Evolutionary conservation across 2,113 vertebrate species (phyloP).

Genomic region (Antennarius striatus): DNA sequence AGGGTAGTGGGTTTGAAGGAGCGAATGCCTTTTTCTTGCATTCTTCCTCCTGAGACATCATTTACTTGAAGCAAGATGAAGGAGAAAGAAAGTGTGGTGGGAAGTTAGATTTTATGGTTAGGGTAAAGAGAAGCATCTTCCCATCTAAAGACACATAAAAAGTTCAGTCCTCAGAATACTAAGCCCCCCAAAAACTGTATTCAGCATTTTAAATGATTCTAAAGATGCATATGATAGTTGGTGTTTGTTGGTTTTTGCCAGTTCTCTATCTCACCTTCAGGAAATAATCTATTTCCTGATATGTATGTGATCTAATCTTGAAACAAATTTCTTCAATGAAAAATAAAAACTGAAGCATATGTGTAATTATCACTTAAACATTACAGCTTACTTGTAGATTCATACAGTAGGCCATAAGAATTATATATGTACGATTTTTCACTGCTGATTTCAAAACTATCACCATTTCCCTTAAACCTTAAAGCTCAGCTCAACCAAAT

Average conservation of each 20-base stretch:
- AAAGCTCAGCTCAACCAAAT: slow-evolving; percentile 53
- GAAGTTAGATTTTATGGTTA: slow-evolving; percentile 13
- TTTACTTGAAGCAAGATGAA: slow-evolving; percentile 60
- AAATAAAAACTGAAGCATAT: slow-evolving; percentile 20
- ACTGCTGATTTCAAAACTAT: slow-evolving; percentile 42
- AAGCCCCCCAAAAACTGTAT: background rate
- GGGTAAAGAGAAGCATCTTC: background rate
- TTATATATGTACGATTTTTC: too few relatives aligned
- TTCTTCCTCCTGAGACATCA: slow-evolving; percentile 67
- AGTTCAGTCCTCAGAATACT: background rate
- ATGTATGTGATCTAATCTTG: slow-evolving; percentile 26
- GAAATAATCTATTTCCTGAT: background rate
- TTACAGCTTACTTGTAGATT: slow-evolving; percentile 4
- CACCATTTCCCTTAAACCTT: slow-evolving; percentile 30
- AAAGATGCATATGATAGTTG: slow-evolving; percentile 22
- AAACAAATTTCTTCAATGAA: slow-evolving; percentile 15
- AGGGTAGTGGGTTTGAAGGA: slow-evolving; percentile 36
- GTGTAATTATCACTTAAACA: slow-evolving; percentile 27
- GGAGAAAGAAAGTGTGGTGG: slow-evolving; percentile 16
- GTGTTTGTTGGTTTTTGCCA: slow-evolving; percentile 28
- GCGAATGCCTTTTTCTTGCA: slow-evolving; percentile 16
- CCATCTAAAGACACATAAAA: background rate
- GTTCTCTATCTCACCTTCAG: slow-evolving; percentile 13
- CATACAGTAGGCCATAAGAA: background rate
- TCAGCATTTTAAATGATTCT: slow-evolving; percentile 6